A percentile compares a stretch with the other conserved stretches of the same genome.
phyloP scores from a whole-genome alignment of 2,113 vertebrate genomes.

The Phalacrocorax aristotelis region DNA sequence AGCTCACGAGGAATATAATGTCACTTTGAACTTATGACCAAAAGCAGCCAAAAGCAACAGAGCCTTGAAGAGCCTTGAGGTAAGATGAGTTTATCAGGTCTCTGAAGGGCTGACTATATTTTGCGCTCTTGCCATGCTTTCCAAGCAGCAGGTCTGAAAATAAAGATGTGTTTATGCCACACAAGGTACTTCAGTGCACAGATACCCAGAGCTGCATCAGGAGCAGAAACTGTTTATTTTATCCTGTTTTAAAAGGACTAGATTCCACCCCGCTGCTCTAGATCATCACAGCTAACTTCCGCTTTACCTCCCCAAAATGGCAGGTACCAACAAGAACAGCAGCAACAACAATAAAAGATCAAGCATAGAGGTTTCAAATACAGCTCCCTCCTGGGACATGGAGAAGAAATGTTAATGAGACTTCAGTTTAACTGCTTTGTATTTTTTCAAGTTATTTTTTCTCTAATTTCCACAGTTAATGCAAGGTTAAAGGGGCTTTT shows the following conservation, averaged over 20 bases:
- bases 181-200: too few relatives aligned
- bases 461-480: neutral
- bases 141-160: neutral
- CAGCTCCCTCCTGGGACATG: neutral
- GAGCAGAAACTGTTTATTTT: neutral
- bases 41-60: neutral
- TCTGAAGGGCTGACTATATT: neutral
- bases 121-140: too few relatives aligned
- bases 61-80: neutral
- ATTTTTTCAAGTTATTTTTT: neutral
- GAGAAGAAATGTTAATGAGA: neutral
- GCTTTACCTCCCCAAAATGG: neutral
- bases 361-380: neutral
- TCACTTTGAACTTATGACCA: too few relatives aligned
- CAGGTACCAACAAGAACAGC: too few relatives aligned
- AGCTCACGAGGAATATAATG: accelerated
- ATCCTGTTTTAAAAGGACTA: neutral
- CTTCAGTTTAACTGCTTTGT: neutral
- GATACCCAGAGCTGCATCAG: neutral
- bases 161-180: neutral
- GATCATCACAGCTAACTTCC: neutral
- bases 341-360: neutral
- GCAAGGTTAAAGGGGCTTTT: neutral
- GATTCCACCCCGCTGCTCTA: neutral
- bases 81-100: neutral